Base-by-base conservation (phyloP, 2,113 vertebrate genomes). In the Plectropomus leopardus region DNA sequence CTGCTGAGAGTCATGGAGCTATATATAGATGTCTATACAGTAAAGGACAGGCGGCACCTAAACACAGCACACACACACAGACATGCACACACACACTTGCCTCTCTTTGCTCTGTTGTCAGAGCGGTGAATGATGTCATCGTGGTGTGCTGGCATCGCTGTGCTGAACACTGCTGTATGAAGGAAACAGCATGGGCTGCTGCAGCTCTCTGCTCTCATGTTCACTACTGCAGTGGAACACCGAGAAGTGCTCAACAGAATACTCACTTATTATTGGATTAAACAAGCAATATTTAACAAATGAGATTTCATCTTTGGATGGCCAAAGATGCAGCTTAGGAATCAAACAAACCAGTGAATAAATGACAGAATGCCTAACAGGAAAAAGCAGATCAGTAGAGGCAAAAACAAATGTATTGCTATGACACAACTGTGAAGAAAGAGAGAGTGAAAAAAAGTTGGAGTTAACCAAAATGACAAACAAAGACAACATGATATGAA, bases 1-100 rank as follows among this genome's bases (percentile, higher is more conserved):
- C 91, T 85, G 78, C 74, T 74, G 78, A 81, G 88, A 88, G 86
- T 81, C 72, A 63, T 65, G 42, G n/a, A 58, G 86, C 89, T 94
- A 94, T 89, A 89, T 89, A 92, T 94, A 92, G 90, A 90, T 47
- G 73, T 90, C 70, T 84, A 82, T 89, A 89, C 80, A 86, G 78
- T 86, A 87, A 65, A 79, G 83, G 76, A 84, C 86, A 81, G 76
- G 76, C 76, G 32, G 47, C 72, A 78, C 54, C 40, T 66, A 66
- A 28, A 72, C 44, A n/a, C 54, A 54, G 40, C 26, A 17, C 66
- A 57, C 58, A 28, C 76, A 68, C 30, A 60, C 51, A 42, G 6
- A 24, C 51, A 63, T n/a, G n/a, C 68, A 47, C 28, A 40, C 53
- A 47, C 58, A 57, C 26, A 54, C 26, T 44, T 28, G 15, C 68